Percentiles rank a stretch among this genome's conserved stretches.
Evolutionary conservation across 2,113 vertebrate genomes (phyloP).

Genomic region (Vulpes lagopus): DNA sequence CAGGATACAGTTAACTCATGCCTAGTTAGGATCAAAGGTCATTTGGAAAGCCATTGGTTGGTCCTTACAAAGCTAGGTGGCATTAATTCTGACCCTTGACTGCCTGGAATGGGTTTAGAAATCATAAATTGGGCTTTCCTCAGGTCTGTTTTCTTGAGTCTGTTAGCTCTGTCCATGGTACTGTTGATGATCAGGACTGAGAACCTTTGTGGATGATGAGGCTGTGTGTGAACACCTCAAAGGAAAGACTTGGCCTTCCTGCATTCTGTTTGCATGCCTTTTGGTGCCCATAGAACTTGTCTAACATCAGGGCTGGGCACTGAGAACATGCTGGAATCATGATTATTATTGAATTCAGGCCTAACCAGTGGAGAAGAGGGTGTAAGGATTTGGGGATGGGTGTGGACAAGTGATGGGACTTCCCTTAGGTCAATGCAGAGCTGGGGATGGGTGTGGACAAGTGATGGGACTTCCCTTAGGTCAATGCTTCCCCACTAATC

Average conservation of each 20-base stretch:
- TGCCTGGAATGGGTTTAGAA: too few relatives aligned
- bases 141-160: background rate
- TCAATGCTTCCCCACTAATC: too few relatives aligned
- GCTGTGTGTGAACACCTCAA: background rate
- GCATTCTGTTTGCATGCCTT: background rate
- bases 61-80: background rate
- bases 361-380: background rate
- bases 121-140: accelerated
- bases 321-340: too few relatives aligned
- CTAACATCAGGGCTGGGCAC: background rate
- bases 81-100: background rate
- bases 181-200: background rate
- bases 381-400: accelerated
- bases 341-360: background rate
- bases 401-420: background rate
- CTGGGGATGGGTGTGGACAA: background rate
- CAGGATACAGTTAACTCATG: background rate
- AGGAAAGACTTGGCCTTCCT: background rate
- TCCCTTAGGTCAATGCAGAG: too few relatives aligned
- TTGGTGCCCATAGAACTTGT: background rate
- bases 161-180: background rate
- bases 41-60: too few relatives aligned
- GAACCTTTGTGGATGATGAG: background rate
- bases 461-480: background rate
- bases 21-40: accelerated